Percentiles rank a stretch among this genome's conserved stretches.
Conservation (phyloP, 2,797 vertebrate species). For the Ataeniobius toweri region DNA sequence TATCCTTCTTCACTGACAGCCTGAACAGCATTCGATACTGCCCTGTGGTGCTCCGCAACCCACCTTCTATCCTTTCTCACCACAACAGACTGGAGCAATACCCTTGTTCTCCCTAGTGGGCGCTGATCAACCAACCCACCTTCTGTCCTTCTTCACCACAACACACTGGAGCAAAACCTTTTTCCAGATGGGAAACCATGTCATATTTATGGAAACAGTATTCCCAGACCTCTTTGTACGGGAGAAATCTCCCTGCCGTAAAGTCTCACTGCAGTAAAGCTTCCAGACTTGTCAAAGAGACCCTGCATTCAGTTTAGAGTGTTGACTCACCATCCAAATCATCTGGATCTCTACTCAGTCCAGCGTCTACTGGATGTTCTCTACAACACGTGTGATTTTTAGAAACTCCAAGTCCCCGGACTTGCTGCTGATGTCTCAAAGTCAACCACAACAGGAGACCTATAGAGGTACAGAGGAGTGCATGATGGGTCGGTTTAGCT, state of each 20-base stretch:
- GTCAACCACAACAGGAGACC: neutral
- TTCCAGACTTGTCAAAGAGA: too few species aligned
- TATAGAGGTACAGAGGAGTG: conserved; percentile 1
- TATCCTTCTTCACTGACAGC: too few species aligned
- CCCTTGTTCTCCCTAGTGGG: neutral
- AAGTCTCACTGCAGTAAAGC: too few species aligned
- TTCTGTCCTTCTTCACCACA: neutral
- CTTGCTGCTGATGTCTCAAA: neutral
- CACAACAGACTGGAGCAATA: neutral
- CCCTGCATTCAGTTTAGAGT: too few species aligned
- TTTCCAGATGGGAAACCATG: too few species aligned
- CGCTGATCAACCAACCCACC: neutral
- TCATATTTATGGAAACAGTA: too few species aligned
- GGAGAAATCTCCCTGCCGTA: too few species aligned
- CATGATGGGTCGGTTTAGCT: neutral
- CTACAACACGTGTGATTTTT: neutral
- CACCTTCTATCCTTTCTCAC: neutral
- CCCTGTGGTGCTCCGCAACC: neutral
- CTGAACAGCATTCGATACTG: too few species aligned
- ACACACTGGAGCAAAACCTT: too few species aligned
- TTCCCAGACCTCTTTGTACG: too few species aligned
- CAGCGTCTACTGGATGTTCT: neutral
- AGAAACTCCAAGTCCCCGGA: neutral
- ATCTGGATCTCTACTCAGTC: too few species aligned
- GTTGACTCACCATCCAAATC: too few species aligned